Percentiles rank a stretch among this genome's conserved stretches.
phyloP scores from a whole-genome alignment of 2,113 vertebrate genomes.

The Chaetodon trifascialis region DNA sequence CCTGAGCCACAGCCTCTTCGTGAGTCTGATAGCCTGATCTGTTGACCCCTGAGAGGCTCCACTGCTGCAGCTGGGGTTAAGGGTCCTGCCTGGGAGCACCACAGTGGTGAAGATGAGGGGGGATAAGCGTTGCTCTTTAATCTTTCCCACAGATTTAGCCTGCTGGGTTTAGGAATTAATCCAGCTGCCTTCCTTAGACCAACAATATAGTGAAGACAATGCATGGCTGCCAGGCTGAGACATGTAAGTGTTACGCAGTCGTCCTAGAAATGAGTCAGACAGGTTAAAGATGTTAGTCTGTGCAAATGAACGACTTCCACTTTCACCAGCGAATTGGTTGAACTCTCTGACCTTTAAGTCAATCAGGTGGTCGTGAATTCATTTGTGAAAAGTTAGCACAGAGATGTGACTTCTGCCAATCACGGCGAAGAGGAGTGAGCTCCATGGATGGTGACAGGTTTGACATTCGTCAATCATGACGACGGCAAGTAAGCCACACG shows the following conservation, averaged over 20 bases:
- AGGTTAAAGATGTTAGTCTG: conserved; percentile 4
- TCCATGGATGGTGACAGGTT: conserved; percentile 16
- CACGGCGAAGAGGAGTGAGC: neutral
- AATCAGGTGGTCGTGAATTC: conserved; percentile 2
- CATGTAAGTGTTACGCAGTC: too few species aligned
- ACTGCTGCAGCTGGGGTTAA: conserved; percentile 5
- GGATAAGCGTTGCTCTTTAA: conserved; percentile 19
- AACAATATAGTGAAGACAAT: neutral
- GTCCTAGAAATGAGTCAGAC: neutral
- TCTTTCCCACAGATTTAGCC: conserved; percentile 4
- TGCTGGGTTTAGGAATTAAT: conserved; percentile 5
- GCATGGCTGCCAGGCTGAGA: neutral
- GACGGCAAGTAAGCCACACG: conserved; percentile 10
- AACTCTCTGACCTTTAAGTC: neutral
- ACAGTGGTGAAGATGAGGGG: neutral
- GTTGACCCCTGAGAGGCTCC: neutral
- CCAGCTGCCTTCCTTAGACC: neutral
- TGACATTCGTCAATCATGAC: conserved; percentile 36
- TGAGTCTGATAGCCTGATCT: neutral
- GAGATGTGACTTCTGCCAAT: conserved; percentile 17
- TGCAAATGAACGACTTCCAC: neutral
- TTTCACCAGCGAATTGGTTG: neutral
- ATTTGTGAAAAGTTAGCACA: neutral
- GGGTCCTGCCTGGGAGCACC: neutral
- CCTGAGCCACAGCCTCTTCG: neutral